phyloP scores from a whole-genome alignment of 2,113 vertebrate genomes.

The Tragulus kanchil region DNA sequence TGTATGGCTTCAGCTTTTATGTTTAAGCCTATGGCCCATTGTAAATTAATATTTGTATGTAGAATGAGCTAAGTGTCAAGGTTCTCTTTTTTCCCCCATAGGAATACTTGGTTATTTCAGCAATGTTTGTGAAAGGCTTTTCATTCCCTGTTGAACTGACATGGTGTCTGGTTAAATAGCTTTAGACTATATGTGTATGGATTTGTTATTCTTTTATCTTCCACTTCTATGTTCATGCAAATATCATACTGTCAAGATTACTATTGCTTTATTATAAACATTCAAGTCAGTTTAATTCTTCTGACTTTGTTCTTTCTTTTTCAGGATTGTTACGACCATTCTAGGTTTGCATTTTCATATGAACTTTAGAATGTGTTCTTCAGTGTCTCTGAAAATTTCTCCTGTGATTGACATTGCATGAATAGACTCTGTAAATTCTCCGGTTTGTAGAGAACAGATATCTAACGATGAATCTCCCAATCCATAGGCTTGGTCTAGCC shows the following conservation, averaged over 20 bases:
- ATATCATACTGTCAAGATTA: neutral
- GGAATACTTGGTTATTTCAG: neutral
- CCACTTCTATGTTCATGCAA: neutral
- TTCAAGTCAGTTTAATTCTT: neutral
- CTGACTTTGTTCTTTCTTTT: neutral
- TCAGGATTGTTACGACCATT: neutral
- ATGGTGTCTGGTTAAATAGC: neutral
- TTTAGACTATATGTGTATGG: neutral
- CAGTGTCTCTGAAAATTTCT: constrained; percentile 13
- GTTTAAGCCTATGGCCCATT: neutral
- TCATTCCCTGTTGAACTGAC: neutral
- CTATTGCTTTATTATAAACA: neutral
- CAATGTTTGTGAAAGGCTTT: neutral
- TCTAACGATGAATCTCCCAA: neutral
- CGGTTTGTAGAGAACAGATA: neutral
- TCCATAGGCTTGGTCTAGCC: neutral
- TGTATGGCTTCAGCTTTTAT: neutral
- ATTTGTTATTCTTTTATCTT: neutral
- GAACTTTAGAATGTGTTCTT: constrained; percentile 9
- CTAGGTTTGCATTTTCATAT: neutral
- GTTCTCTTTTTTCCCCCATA: neutral
- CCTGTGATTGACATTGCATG: neutral
- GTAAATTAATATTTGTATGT: neutral
- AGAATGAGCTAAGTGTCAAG: neutral
- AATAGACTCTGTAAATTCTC: neutral